phyloP scores from a whole-genome alignment of 2,113 vertebrate species.

The Synodontis membranacea region DNA sequence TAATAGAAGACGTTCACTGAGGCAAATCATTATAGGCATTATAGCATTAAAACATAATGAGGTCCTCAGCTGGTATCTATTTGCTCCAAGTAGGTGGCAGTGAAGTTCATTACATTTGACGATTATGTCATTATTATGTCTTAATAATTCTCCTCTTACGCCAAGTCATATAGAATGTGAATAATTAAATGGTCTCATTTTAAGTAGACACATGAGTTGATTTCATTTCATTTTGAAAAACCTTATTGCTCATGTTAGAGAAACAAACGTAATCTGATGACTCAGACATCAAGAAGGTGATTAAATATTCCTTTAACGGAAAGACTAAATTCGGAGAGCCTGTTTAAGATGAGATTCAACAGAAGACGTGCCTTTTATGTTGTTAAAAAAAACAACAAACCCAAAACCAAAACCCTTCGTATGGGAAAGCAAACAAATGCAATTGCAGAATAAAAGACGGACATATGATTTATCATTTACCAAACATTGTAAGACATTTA shows the following conservation, averaged over 20 bases:
- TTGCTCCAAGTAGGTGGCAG: slow-evolving; percentile 34
- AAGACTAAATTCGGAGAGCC: not conserved
- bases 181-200: not conserved
- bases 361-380: not conserved
- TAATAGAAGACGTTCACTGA: not conserved
- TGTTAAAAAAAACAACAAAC: not conserved
- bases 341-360: not conserved
- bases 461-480: not conserved
- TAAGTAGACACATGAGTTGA: not conserved
- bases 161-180: not conserved
- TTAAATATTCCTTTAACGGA: slow-evolving; percentile 7
- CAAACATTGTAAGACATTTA: slow-evolving; percentile 1
- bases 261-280: not conserved
- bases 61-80: slow-evolving; percentile 40
- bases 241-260: not conserved
- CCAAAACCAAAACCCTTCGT: not conserved
- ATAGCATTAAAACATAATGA: slow-evolving; percentile 24
- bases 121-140: not conserved
- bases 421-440: slow-evolving; percentile 38
- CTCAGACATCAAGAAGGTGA: not conserved
- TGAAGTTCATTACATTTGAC: slow-evolving; percentile 23
- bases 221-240: slow-evolving; percentile 20
- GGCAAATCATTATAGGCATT: not conserved
- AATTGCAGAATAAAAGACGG: not conserved
- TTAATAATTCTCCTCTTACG: not conserved